phyloP scores from a whole-genome alignment of 1,140 invertebrate genomes.

The Pogonus chalceus region DNA sequence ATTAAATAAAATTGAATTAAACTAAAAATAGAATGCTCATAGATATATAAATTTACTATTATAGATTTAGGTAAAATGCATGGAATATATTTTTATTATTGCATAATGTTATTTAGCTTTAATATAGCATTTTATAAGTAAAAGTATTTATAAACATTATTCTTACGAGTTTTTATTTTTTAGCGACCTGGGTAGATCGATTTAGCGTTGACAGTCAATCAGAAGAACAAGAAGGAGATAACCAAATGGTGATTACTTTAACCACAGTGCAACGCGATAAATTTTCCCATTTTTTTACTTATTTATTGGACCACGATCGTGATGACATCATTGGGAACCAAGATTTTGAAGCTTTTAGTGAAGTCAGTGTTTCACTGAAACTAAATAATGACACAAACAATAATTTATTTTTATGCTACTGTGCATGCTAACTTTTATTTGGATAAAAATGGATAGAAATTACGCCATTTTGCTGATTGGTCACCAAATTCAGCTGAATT shows the following conservation, averaged over 20 bases:
- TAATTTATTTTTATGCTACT: background rate
- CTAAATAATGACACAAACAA: background rate
- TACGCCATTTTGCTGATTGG: slow-evolving; percentile 64
- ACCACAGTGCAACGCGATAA: slow-evolving; percentile 54
- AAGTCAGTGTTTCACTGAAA: slow-evolving; percentile 40
- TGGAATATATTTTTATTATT: too few relatives aligned
- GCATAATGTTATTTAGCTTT: too few relatives aligned
- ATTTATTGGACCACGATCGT: slow-evolving; percentile 55
- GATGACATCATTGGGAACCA: slow-evolving; percentile 57
- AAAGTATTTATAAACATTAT: too few relatives aligned
- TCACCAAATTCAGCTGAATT: slow-evolving; percentile 56
- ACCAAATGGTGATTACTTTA: slow-evolving; percentile 39
- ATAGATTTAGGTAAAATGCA: too few relatives aligned
- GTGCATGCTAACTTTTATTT: slow-evolving; percentile 8
- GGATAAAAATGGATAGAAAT: slow-evolving; percentile 40
- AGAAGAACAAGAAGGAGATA: slow-evolving; percentile 38
- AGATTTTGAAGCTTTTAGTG: slow-evolving; percentile 57
- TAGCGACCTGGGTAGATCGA: slow-evolving; percentile 58
- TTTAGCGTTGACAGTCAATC: slow-evolving; percentile 48
- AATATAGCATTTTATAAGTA: too few relatives aligned
- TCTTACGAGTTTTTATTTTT: slow-evolving; percentile 15
- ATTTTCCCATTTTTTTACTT: slow-evolving; percentile 55
- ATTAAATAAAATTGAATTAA: too few relatives aligned
- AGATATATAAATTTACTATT: too few relatives aligned
- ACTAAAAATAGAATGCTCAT: too few relatives aligned